Evolutionary conservation across 1,140 invertebrate species (phyloP).

Genomic region (Dinothrombium tinctorium): DNA sequence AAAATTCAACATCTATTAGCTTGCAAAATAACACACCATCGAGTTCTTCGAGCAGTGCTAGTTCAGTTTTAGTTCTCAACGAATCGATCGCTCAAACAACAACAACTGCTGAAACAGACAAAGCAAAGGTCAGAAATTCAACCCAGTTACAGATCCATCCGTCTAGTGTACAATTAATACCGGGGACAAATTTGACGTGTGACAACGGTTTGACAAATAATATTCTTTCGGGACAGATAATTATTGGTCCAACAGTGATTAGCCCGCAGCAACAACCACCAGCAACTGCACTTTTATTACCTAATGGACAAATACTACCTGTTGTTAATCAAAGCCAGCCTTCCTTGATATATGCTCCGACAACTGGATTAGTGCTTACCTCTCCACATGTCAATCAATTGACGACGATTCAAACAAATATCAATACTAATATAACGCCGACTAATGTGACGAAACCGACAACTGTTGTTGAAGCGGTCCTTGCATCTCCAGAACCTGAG

Average conservation of each 20-base stretch:
- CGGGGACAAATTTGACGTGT: neutral
- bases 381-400: neutral
- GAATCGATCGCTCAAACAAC: no score
- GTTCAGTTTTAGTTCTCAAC: no score
- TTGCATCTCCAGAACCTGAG: neutral
- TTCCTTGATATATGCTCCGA: neutral
- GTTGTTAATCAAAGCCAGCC: conserved; percentile 21
- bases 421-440: no score
- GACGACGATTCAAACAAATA: neutral
- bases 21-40: no score
- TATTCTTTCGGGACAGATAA: neutral
- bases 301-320: conserved; percentile 22
- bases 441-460: no score
- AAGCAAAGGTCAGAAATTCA: no score
- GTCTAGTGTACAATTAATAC: neutral
- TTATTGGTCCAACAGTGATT: neutral
- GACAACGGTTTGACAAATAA: neutral
- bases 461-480: no score
- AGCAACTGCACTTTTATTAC: conserved; percentile 22
- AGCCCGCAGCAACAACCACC: conserved; percentile 2
- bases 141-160: neutral
- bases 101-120: no score
- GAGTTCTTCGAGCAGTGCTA: no score
- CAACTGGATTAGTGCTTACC: neutral
- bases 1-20: no score